phyloP scores from a whole-genome alignment of 2,888 invertebrate species.

The Argyresthia goedartella region DNA sequence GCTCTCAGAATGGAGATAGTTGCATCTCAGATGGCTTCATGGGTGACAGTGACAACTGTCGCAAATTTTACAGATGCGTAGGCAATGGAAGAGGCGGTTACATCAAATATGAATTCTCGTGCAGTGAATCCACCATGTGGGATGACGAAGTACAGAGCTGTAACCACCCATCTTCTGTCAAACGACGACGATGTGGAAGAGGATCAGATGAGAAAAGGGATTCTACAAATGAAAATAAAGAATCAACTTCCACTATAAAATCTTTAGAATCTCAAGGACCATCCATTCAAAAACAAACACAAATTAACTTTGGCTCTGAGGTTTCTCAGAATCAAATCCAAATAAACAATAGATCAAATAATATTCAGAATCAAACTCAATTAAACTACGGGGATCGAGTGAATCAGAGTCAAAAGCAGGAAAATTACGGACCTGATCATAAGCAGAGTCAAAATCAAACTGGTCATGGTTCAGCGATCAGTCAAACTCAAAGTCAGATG shows the following conservation, averaged over 20 bases:
- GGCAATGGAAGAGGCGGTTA: constrained; percentile 72
- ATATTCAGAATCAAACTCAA: constrained; percentile 37
- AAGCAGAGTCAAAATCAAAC: constrained; percentile 37
- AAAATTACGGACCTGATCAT: constrained; percentile 7
- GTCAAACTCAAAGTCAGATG: constrained; percentile 35
- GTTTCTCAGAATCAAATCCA: constrained; percentile 33
- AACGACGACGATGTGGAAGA: constrained; percentile 43
- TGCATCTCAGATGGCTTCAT: constrained; percentile 81
- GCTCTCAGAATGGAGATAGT: constrained; percentile 19
- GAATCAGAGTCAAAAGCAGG: constrained; percentile 13
- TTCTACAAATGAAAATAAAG: neutral
- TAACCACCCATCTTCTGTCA: constrained; percentile 77
- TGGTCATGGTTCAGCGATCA: constrained; percentile 26
- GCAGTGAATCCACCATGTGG: constrained; percentile 84
- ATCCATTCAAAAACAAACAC: constrained; percentile 27
- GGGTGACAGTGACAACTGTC: constrained; percentile 78
- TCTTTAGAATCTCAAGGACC: constrained; percentile 10
- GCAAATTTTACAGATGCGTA: constrained; percentile 85
- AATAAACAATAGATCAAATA: constrained; percentile 25
- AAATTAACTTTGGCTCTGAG: constrained; percentile 29
- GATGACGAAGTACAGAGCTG: constrained; percentile 79
- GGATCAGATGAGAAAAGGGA: constrained; percentile 15
- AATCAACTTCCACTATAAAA: neutral
- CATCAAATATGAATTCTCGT: constrained; percentile 79
- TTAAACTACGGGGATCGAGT: constrained; percentile 25